Evolutionary conservation across 1,140 invertebrate genomes (phyloP), one percentile per base, ranked within the genome.

Genomic region (Frieseomelitta varia): DNA sequence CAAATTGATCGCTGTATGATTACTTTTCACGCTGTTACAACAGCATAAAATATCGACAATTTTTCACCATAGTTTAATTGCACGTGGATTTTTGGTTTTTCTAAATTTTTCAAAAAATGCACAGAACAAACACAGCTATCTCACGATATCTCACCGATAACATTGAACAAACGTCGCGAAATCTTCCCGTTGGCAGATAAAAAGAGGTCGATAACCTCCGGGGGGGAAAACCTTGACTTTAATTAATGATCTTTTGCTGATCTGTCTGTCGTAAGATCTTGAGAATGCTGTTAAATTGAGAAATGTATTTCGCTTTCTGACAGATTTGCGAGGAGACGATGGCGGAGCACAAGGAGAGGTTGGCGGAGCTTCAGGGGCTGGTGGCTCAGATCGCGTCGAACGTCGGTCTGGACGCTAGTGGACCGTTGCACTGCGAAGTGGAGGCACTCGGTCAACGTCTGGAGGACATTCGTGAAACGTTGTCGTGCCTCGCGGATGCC

Each of bases 251-350:
- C 8, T 47, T 2, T 39, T 4, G n/a, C 8, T 27, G 30, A 47
- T 11, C 39, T 47, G 39, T 47, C 39, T 47, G 39, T 47, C 39
- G 8, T 6, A 47, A 47, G 39, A 47, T 47, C 6, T 47, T 47
- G 39, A 47, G 0, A 11, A 69, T 51, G 61, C 1, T 8, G 19
- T 30, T 19, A 12, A 34, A 21, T 2, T 27, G 0, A n/a, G 34
- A 73, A 30, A 34, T 39, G 1, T 2, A 6, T 34, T 75, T 55
- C 11, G 61, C 55, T 80, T 77, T 56, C 74, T 88, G 79, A 55
- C 93, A 97, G 97, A 96, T 97, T 93, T 97, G 97, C 92, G 96
- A 97, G 92, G 97, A 97, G 93, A 96, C 96, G 85, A 95, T 98
- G 92, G 97, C 96, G 82, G 95, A 96, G 55, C 96, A 97, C 89